These are phyloP conservation scores for Drosophila takahashii DNA, from an alignment of 1,140 invertebrate genomes.

Conservation along the genomic window DNA sequence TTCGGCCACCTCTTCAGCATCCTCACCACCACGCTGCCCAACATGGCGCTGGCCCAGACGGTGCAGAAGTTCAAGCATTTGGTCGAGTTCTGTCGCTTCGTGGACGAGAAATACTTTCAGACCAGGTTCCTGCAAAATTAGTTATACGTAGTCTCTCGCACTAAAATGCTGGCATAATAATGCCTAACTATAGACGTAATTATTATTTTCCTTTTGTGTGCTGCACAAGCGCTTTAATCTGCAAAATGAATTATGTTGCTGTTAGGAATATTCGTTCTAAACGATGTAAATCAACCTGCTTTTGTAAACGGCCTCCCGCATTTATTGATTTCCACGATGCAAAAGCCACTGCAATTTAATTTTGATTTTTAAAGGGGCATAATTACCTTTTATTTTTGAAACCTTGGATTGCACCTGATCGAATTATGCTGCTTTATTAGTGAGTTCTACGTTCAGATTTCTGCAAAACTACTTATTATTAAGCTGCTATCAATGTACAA, in stretches of 20 bases:
- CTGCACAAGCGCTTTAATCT: not conserved
- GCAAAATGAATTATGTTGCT: not conserved
- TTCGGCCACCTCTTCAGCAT: slow-evolving; percentile 98
- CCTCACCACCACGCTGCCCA: slow-evolving; percentile 93
- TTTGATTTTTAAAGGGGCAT: not conserved
- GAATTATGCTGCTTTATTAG: not conserved
- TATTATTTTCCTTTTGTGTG: not conserved
- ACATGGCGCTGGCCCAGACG: slow-evolving; percentile 89
- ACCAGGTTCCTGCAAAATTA: slow-evolving; percentile 64
- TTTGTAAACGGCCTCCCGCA: not conserved
- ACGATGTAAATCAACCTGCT: not conserved
- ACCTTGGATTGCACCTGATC: no score
- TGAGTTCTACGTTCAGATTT: not conserved
- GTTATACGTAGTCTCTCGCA: not conserved
- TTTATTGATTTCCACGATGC: not conserved
- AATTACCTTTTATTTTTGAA: no score
- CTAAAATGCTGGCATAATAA: not conserved
- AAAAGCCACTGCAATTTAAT: not conserved
- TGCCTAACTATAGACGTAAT: slow-evolving; percentile 11
- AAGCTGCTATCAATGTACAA: not conserved
- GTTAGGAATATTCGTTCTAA: not conserved
- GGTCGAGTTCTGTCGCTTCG: slow-evolving; percentile 90
- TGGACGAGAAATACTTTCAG: slow-evolving; percentile 92
- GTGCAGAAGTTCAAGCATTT: slow-evolving; percentile 90
- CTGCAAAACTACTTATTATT: no score